phyloP scores from a whole-genome alignment of 2,113 vertebrate genomes.

The Indicator indicator region DNA sequence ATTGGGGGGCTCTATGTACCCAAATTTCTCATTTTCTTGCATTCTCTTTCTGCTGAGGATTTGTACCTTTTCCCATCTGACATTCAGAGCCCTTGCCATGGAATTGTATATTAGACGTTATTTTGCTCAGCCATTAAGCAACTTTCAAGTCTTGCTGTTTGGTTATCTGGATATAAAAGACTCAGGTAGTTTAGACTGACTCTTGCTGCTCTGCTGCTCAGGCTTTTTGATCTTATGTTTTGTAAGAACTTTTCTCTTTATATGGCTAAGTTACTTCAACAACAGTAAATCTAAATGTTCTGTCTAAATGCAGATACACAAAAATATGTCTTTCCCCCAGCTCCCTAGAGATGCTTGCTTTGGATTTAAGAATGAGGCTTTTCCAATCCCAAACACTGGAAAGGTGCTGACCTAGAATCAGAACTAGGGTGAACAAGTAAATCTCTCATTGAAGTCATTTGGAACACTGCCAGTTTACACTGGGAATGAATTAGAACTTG shows the following conservation, averaged over 20 bases:
- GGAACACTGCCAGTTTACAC: not conserved
- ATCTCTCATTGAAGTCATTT: not conserved
- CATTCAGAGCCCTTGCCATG: not conserved
- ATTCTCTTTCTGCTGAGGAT: not conserved
- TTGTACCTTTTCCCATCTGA: not conserved
- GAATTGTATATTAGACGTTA: not conserved
- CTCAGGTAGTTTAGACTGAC: not conserved
- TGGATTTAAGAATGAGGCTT: not conserved
- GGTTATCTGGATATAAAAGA: not conserved
- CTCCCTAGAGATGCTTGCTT: not conserved
- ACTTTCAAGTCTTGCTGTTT: not conserved
- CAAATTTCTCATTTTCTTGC: not conserved
- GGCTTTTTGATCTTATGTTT: not conserved
- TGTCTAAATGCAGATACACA: not conserved
- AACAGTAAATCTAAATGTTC: not conserved
- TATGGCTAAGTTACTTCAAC: not conserved
- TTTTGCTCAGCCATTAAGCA: not conserved
- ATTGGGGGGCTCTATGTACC: not conserved
- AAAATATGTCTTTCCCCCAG: not conserved
- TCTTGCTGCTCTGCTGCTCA: not conserved
- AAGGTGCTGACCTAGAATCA: not conserved
- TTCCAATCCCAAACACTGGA: not conserved
- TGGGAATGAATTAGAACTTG: not conserved
- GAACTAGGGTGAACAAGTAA: not conserved
- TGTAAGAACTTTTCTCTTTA: not conserved